These are phyloP conservation scores for Dryomyza anilis DNA, from an alignment of 2,888 invertebrate genomes.

Conservation along the genomic window DNA sequence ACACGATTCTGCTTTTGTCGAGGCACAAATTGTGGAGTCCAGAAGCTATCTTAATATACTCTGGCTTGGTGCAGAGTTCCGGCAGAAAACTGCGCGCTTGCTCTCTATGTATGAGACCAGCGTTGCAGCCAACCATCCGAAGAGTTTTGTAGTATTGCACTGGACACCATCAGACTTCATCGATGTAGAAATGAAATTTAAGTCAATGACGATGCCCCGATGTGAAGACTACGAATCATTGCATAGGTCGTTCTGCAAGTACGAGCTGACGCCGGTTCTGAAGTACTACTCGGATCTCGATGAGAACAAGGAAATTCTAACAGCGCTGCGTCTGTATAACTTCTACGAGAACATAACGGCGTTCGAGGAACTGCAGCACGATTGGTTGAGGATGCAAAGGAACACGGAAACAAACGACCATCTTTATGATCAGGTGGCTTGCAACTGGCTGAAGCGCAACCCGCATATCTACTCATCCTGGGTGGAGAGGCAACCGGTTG, in stretches of 20 bases:
- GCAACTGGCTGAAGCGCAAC: slow-evolving; percentile 69
- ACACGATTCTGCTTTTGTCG: slow-evolving; percentile 65
- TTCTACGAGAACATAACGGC: slow-evolving; percentile 37
- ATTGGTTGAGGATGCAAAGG: not conserved
- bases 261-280: slow-evolving; percentile 71
- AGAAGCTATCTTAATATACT: slow-evolving; percentile 67
- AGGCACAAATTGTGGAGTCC: slow-evolving; percentile 66
- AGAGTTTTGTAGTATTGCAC: slow-evolving; percentile 67
- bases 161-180: slow-evolving; percentile 72
- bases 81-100: slow-evolving; percentile 57
- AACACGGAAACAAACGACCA: slow-evolving; percentile 5
- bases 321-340: slow-evolving; percentile 43
- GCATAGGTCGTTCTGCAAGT: slow-evolving; percentile 65
- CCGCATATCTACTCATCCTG: slow-evolving; percentile 62
- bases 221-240: slow-evolving; percentile 62
- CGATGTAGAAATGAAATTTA: slow-evolving; percentile 62
- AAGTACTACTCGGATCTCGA: slow-evolving; percentile 70
- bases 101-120: slow-evolving; percentile 38
- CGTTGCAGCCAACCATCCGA: slow-evolving; percentile 34
- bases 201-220: slow-evolving; percentile 68
- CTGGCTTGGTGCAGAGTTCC: slow-evolving; percentile 71
- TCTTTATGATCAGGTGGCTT: slow-evolving; percentile 63
- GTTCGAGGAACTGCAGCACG: slow-evolving; percentile 23
- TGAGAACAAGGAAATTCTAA: slow-evolving; percentile 36
- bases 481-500: slow-evolving; percentile 51